A percentile compares a stretch with the other conserved stretches of the same genome.
phyloP scores from a whole-genome alignment of 2,113 vertebrate genomes.

The Takifugu bimaculatus region DNA sequence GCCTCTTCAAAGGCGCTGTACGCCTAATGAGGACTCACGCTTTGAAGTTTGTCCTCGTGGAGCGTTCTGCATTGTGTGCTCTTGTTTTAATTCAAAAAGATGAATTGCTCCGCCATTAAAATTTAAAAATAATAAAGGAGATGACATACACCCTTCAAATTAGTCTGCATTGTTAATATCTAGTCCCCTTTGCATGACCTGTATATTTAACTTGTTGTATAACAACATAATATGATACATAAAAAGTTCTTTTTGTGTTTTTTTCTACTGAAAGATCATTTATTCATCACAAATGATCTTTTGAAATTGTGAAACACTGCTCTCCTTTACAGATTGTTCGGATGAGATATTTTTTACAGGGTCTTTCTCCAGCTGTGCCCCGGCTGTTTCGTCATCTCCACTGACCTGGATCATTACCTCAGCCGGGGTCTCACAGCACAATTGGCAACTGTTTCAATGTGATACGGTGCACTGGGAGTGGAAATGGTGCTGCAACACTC shows the following conservation, averaged over 20 bases:
- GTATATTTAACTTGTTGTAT: not conserved
- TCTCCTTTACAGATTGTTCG: slow-evolving; percentile 13
- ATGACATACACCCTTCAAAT: slow-evolving; percentile 14
- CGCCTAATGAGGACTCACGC: slow-evolving; percentile 49
- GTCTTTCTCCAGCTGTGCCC: slow-evolving; percentile 50
- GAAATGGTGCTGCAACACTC: slow-evolving; percentile 15
- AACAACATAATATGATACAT: slow-evolving; percentile 13
- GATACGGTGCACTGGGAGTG: slow-evolving; percentile 10
- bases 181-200: not conserved
- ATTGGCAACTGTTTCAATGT: slow-evolving; percentile 52
- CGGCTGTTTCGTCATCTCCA: slow-evolving; percentile 55
- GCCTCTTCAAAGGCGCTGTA: slow-evolving; percentile 53
- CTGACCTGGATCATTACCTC: slow-evolving; percentile 65
- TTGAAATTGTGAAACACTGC: slow-evolving; percentile 16
- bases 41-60: slow-evolving; percentile 58
- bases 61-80: slow-evolving; percentile 50
- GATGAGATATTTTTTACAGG: slow-evolving; percentile 14
- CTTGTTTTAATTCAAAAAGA: slow-evolving; percentile 46
- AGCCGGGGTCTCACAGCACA: slow-evolving; percentile 32
- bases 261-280: not conserved
- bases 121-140: slow-evolving; percentile 34
- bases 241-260: not conserved
- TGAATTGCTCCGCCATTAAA: slow-evolving; percentile 39
- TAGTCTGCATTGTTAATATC: slow-evolving; percentile 1
- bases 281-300: slow-evolving; percentile 19